Base-by-base conservation (phyloP, 2,888 invertebrate species). In the Arrhopalites spinosus region DNA sequence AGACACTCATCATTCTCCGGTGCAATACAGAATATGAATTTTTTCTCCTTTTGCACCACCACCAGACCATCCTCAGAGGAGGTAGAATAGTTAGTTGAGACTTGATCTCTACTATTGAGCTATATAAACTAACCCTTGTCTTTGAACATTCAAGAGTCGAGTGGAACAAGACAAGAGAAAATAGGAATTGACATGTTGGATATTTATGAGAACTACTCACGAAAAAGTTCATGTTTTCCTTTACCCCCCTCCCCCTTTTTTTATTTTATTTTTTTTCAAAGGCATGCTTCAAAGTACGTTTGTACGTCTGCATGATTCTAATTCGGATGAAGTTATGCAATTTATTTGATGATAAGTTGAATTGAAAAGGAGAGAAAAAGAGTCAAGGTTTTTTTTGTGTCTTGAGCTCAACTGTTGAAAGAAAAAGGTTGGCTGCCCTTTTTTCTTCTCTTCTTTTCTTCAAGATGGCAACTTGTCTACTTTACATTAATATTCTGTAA, bases 161-260 rank as follows among this genome's bases (percentile, higher is more conserved):
- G 5, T 20, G 20, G 20, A 53, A 17, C 8, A 53, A 53, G n/a
- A 53, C 36, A 36, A 36, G 36, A 36, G 36, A 11, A 36, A 36
- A 77, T 73, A 45, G 15, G 70, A 77, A 78, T 78, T 77, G 78
- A 78, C 78, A 77, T 70, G n/a, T 36, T 13, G 7, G 27, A 56
- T 73, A 78, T 78, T 78, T 78, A 78, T 75, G 56, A 75, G 72
- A 25, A 25, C 56, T 75, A 75, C 73, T 77, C 78, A 78, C 77
- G 78, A 69, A 73, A 64, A 25, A 7, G 23, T 59, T 23, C 25
- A 23, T 59, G 25, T 59, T 59, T n/a, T n/a, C n/a, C n/a, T n/a
- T n/a, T n/a, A n/a, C 59, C 13, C 5, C 13, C 8, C 27, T 20
- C 53, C 11, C 36, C 36, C 36, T 36, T 36, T 36, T 11, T 36